phyloP scores from a whole-genome alignment of 1,140 invertebrate genomes.

The Lordiphosa clarofinis region DNA sequence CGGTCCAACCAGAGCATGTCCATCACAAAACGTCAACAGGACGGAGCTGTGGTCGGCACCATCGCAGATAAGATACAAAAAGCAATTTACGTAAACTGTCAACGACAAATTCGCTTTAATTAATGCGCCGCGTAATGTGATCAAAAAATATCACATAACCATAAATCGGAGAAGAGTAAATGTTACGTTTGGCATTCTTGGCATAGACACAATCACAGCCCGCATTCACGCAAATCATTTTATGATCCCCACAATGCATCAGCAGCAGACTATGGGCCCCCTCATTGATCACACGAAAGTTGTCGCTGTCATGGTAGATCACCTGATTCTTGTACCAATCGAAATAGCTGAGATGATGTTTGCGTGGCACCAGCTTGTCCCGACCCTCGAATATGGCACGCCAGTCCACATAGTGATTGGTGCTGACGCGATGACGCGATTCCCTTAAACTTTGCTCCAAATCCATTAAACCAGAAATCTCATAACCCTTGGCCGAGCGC shows the following conservation, averaged over 20 bases:
- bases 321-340: conserved; percentile 36
- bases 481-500: conserved; percentile 33
- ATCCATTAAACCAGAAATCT: conserved; percentile 42
- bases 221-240: conserved; percentile 39
- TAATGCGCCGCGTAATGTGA: conserved; percentile 41
- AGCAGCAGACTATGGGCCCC: conserved; percentile 43
- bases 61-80: conserved; percentile 56
- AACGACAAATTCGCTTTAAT: conserved; percentile 58
- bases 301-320: conserved; percentile 28
- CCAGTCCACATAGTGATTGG: conserved; percentile 25
- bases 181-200: conserved; percentile 16
- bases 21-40: conserved; percentile 62
- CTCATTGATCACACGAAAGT: conserved; percentile 21
- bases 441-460: conserved; percentile 38
- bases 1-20: conserved; percentile 52
- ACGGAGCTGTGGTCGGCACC: conserved; percentile 32
- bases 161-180: conserved; percentile 36
- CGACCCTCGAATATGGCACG: conserved; percentile 36
- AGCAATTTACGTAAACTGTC: conserved; percentile 73
- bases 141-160: conserved; percentile 51
- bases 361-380: conserved; percentile 14
- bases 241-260: conserved; percentile 42
- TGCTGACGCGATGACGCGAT: conserved; percentile 1
- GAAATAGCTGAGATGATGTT: conserved; percentile 32
- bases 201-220: conserved; percentile 13